Percentiles rank a stretch among this genome's conserved stretches.
Evolutionary conservation across 1,140 invertebrate genomes (phyloP).

Genomic region (Ooceraea biroi): DNA sequence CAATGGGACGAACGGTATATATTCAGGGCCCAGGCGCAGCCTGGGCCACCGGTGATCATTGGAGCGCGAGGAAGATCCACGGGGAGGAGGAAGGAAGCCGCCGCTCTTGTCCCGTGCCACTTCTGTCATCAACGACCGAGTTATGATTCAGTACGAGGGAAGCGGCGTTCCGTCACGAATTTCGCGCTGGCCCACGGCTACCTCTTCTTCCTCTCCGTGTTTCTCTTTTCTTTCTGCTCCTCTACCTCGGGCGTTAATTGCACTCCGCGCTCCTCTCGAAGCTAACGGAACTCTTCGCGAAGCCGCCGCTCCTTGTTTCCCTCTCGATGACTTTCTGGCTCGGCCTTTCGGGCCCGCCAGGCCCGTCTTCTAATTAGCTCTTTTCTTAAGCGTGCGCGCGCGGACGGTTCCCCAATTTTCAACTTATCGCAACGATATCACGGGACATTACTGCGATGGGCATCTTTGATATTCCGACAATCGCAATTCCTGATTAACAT

Average conservation of each 20-base stretch:
- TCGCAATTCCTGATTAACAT: neutral
- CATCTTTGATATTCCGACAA: neutral
- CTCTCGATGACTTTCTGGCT: constrained; percentile 5
- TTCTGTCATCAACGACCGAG: constrained; percentile 64
- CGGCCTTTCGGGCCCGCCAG: neutral
- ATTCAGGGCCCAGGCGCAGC: neutral
- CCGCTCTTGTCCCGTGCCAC: constrained; percentile 51
- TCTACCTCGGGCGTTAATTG: constrained; percentile 21
- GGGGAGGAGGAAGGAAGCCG: constrained; percentile 41
- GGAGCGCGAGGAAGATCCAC: constrained; percentile 35
- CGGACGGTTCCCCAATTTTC: neutral
- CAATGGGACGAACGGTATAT: neutral
- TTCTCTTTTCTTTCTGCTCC: neutral
- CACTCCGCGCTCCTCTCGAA: constrained; percentile 14
- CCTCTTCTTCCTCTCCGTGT: neutral
- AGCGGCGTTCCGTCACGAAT: constrained; percentile 65
- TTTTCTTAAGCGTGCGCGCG: neutral
- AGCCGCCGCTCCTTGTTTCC: constrained; percentile 1
- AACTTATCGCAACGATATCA: neutral
- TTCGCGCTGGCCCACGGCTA: constrained; percentile 39
- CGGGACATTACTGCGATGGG: too few species aligned
- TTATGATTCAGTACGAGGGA: constrained; percentile 66
- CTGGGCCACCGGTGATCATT: constrained; percentile 33
- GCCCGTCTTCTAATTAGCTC: neutral
- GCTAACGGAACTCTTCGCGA: constrained; percentile 13